A percentile compares a stretch with the other conserved stretches of the same genome.
These are phyloP conservation scores for Heterohyrax brucei DNA, from an alignment of 2,797 vertebrate genomes.

Conservation along the genomic window DNA sequence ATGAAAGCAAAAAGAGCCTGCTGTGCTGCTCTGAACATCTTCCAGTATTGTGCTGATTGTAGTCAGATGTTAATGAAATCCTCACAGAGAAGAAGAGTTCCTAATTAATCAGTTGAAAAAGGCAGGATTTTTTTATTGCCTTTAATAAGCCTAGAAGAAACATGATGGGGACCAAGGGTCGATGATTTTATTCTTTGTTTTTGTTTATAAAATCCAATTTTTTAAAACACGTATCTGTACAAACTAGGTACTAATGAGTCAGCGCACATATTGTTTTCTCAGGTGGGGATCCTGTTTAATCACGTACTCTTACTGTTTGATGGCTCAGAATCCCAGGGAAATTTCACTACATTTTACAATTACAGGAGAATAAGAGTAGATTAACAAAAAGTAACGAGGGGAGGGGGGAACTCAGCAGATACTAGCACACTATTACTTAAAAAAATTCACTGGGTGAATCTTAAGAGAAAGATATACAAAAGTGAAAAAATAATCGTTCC, in stretches of 20 bases:
- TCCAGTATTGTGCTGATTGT: slow-evolving; percentile 16
- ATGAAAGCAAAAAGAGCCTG: slow-evolving; percentile 17
- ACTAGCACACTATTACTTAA: background rate
- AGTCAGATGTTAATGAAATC: slow-evolving; percentile 18
- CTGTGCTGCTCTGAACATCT: background rate
- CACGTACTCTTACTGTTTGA: background rate
- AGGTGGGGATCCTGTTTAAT: background rate
- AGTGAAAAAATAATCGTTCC: background rate
- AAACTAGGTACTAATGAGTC: slow-evolving; percentile 34
- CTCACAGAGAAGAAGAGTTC: slow-evolving; percentile 1
- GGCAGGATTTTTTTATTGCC: background rate
- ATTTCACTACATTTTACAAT: slow-evolving; percentile 31
- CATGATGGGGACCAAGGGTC: background rate
- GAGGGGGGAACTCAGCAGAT: background rate
- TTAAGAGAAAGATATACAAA: background rate
- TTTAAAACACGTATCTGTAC: background rate
- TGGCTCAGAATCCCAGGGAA: slow-evolving; percentile 22
- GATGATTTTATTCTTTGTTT: slow-evolving; percentile 8
- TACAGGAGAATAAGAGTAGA: background rate
- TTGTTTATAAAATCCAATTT: slow-evolving; percentile 22
- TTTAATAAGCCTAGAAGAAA: background rate
- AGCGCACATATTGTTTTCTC: background rate
- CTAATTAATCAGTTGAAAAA: slow-evolving; percentile 64
- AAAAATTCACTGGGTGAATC: background rate
- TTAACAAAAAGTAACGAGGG: background rate